These are phyloP conservation scores for Mythimna lalbum DNA, from an alignment of 2,888 invertebrate species.

Conservation along the genomic window DNA sequence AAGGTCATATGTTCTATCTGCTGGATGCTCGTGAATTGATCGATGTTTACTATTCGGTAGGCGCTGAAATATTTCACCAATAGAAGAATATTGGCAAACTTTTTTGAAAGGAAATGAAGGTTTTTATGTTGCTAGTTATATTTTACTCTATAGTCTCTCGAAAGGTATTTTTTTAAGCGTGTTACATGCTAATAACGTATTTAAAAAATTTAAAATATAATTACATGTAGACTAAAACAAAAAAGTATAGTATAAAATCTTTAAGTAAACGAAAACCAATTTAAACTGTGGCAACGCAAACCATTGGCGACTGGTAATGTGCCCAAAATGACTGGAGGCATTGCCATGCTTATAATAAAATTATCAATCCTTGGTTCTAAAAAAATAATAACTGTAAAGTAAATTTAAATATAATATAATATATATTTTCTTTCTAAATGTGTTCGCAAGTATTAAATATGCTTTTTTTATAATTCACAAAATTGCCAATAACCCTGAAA, in stretches of 20 bases:
- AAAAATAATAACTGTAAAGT: background rate
- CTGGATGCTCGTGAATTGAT: slow-evolving; percentile 78
- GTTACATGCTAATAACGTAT: no score
- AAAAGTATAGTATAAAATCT: no score
- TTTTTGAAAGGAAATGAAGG: background rate
- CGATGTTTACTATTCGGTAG: slow-evolving; percentile 72
- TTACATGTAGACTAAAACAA: no score
- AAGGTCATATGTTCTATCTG: slow-evolving; percentile 82
- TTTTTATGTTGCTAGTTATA: background rate
- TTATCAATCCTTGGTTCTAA: no score
- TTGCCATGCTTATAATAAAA: no score
- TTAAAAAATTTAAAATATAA: no score
- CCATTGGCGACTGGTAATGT: no score
- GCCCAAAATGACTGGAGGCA: no score
- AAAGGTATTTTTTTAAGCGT: background rate
- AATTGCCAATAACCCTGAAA: background rate
- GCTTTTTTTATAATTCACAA: background rate
- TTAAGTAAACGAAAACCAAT: no score
- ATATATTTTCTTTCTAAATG: background rate
- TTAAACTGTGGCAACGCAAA: no score
- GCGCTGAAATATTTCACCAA: slow-evolving; percentile 68
- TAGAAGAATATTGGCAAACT: background rate
- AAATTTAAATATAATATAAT: background rate
- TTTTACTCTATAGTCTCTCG: background rate
- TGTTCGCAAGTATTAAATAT: background rate